phyloP scores from a whole-genome alignment of 1,140 invertebrate species.

The Drusus annulatus region DNA sequence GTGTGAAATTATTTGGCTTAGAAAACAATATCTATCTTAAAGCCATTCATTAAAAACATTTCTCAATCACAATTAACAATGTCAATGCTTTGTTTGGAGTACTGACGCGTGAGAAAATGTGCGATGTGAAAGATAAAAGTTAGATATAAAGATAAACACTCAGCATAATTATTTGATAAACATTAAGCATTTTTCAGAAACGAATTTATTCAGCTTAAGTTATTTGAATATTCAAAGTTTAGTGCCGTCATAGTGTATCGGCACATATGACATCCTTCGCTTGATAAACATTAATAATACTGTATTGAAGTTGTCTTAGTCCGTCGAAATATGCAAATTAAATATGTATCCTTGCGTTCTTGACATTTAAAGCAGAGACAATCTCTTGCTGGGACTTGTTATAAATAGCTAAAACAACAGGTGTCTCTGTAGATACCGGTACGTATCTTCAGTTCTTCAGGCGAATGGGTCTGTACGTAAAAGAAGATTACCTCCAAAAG shows the following conservation, averaged over 20 bases:
- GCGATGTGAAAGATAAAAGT: too few relatives aligned
- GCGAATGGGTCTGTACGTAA: background rate
- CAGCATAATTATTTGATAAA: too few relatives aligned
- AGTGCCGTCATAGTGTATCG: background rate
- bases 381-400: constrained; percentile 4
- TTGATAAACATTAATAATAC: background rate
- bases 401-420: constrained; percentile 31
- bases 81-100: too few relatives aligned
- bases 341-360: constrained; percentile 12
- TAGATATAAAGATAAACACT: too few relatives aligned
- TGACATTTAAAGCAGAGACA: constrained; percentile 33
- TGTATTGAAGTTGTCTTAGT: background rate
- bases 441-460: background rate
- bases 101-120: too few relatives aligned
- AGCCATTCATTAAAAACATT: too few relatives aligned
- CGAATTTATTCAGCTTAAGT: too few relatives aligned
- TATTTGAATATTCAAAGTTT: constrained; percentile 6
- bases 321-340: constrained; percentile 23
- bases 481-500: constrained; percentile 32
- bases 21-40: too few relatives aligned
- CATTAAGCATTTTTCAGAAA: too few relatives aligned
- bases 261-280: constrained; percentile 7
- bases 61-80: too few relatives aligned
- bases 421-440: constrained; percentile 10
- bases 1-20: too few relatives aligned